Percentiles rank a stretch among this genome's conserved stretches.
phyloP scores from a whole-genome alignment of 2,888 invertebrate genomes.

The Halictus quadricinctus region DNA sequence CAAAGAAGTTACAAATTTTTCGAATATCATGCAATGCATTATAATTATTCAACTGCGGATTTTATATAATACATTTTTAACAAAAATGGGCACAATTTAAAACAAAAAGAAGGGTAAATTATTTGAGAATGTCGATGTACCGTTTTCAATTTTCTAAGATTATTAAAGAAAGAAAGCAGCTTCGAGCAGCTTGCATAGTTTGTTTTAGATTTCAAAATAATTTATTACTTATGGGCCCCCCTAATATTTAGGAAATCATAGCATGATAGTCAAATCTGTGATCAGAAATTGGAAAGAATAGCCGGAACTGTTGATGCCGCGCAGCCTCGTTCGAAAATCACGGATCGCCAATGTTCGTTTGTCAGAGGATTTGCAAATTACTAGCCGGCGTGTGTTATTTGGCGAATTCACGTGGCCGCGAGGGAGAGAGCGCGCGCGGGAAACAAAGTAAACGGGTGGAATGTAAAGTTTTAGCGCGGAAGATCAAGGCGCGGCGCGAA shows the following conservation, averaged over 20 bases:
- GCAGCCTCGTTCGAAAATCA: background rate
- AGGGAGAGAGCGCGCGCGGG: background rate
- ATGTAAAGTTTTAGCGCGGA: conserved; percentile 44
- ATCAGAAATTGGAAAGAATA: background rate
- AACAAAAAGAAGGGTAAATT: no score
- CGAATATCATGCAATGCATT: no score
- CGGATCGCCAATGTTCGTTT: background rate
- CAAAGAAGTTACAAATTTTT: no score
- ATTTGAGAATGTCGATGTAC: no score
- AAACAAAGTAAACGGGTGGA: conserved; percentile 38
- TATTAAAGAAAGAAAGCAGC: background rate
- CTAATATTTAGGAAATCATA: background rate
- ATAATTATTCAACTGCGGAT: no score
- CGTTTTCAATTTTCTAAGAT: background rate
- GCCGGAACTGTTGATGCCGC: background rate
- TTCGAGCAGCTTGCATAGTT: no score
- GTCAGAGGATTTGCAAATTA: conserved; percentile 23
- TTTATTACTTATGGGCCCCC: no score
- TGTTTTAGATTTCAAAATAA: no score
- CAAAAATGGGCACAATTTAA: no score
- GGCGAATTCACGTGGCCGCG: background rate
- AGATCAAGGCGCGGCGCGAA: conserved; percentile 67
- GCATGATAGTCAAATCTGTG: background rate
- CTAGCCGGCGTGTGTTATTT: conserved; percentile 16
- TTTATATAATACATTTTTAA: no score